Percentiles rank a stretch among this genome's conserved stretches.
Conservation (phyloP, 2,113 vertebrate genomes). For the Galbula dea region DNA sequence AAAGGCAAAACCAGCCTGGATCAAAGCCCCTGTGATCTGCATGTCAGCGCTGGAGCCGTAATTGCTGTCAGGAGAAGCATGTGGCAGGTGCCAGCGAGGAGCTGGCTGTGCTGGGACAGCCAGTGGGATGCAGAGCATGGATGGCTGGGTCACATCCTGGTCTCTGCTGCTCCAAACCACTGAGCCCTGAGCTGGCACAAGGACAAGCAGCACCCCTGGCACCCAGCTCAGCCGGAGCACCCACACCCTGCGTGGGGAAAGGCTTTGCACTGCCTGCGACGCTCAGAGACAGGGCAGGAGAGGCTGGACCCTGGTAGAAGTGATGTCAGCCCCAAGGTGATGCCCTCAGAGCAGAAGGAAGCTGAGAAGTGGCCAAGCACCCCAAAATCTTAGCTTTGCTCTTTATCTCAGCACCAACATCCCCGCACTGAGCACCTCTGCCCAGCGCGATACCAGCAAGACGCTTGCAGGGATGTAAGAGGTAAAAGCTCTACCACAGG, state of each 20-base stretch:
- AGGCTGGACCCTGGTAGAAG: background rate
- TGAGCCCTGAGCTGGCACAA: background rate
- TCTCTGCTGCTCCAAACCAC: background rate
- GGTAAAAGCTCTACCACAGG: fast-evolving
- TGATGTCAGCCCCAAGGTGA: too few relatives aligned
- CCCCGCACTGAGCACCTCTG: fast-evolving
- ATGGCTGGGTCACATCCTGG: background rate
- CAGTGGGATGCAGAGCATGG: fast-evolving
- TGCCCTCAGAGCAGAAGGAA: background rate
- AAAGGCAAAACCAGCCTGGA: background rate
- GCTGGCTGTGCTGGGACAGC: background rate
- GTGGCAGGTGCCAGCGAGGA: background rate
- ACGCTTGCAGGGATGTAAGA: fast-evolving
- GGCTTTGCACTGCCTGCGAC: background rate
- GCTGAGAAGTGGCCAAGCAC: background rate
- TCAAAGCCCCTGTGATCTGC: background rate
- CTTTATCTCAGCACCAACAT: background rate
- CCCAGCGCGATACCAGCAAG: fast-evolving
- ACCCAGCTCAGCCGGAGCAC: background rate
- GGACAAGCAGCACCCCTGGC: background rate
- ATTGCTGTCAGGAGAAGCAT: fast-evolving
- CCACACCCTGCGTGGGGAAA: fast-evolving
- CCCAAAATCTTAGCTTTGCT: background rate
- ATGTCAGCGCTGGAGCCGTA: background rate
- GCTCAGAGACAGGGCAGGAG: background rate